These are phyloP conservation scores for Eupleurogrammus muticus DNA, from an alignment of 2,797 vertebrate genomes.

Conservation along the genomic window DNA sequence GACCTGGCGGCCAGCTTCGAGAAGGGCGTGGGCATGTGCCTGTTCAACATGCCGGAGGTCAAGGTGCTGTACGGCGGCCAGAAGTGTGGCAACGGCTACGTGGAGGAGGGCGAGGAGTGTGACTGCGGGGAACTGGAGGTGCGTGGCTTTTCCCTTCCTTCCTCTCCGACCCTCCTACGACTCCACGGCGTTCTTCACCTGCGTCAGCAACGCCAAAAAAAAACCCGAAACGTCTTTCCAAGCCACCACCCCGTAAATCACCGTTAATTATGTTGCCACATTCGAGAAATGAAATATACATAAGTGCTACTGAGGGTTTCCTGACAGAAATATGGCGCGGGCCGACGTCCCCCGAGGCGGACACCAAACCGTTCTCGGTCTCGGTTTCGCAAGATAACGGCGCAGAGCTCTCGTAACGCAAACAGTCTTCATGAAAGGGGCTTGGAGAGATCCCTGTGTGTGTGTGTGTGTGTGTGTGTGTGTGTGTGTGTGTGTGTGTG, in stretches of 20 bases:
- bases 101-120: conserved; percentile 96
- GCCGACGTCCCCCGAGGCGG: conserved; percentile 29
- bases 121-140: conserved; percentile 97
- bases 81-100: conserved; percentile 96
- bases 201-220: conserved; percentile 15
- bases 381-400: conserved; percentile 13
- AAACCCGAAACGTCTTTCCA: conserved; percentile 12
- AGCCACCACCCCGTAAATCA: conserved; percentile 35
- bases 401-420: conserved; percentile 22
- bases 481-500: too few species aligned
- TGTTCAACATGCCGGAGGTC: conserved; percentile 96
- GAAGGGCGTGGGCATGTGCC: conserved; percentile 97
- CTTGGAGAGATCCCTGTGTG: conserved; percentile 20
- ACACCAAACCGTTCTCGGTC: conserved; percentile 58
- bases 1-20: conserved; percentile 94
- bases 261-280: conserved; percentile 45
- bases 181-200: conserved; percentile 14
- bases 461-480: too few species aligned
- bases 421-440: conserved; percentile 38
- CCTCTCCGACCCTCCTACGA: conserved; percentile 1
- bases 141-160: conserved; percentile 51
- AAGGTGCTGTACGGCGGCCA: conserved; percentile 95
- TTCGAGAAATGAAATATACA: conserved; percentile 58
- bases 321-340: conserved; percentile 27
- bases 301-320: conserved; percentile 12